Evolutionary conservation across 2,888 invertebrate genomes (phyloP), one percentile per base, ranked within the genome.

Genomic region (Deilephila porcellus): DNA sequence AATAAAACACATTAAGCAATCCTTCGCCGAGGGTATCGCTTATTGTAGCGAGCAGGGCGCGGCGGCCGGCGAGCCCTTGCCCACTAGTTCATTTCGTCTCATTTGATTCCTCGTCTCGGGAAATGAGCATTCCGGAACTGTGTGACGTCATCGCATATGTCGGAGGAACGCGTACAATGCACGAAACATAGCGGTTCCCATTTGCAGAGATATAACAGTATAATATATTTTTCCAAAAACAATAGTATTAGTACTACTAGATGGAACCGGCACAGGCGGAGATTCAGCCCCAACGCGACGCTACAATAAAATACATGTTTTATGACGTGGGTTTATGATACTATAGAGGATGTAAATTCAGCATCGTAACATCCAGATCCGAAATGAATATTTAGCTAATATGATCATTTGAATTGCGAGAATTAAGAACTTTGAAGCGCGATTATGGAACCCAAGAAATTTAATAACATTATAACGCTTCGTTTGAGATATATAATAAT

Each of bases 1-100:
- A 82, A 81, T 81, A 71, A 64, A 73, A 62, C 52, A 71, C 45
- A 73, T 78, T 76, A 75, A 73, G 75, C 6, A 56, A 70, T 76
- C 78, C 73, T 77, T 76, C 34, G 37, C 67, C 6, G 17, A n/a
- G 71, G 74, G 29, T 29, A 25, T 32, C 60, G 60, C 29, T 5
- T 14, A 17, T 11, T 6, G 29, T 29, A 25, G 29, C 29, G 17
- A 11, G 60, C 20, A 3, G 20, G 11, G 60, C n/a, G 8, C 60
- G n/a, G 56, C 4, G 56, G 56, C n/a, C 56, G 56, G n/a, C 60
- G 29, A 25, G 29, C 29, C 60, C 29, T 14, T 17, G 17, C 60
- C 20, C 29, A 60, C 4, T 60, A 29, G 5, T n/a, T 60, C 60
- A 60, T 60, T 60, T 14, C 29, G 60, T 17, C 29, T 29, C 29